Evolutionary conservation across 2,113 vertebrate genomes (phyloP).

Genomic region (Butastur rufipennis): DNA sequence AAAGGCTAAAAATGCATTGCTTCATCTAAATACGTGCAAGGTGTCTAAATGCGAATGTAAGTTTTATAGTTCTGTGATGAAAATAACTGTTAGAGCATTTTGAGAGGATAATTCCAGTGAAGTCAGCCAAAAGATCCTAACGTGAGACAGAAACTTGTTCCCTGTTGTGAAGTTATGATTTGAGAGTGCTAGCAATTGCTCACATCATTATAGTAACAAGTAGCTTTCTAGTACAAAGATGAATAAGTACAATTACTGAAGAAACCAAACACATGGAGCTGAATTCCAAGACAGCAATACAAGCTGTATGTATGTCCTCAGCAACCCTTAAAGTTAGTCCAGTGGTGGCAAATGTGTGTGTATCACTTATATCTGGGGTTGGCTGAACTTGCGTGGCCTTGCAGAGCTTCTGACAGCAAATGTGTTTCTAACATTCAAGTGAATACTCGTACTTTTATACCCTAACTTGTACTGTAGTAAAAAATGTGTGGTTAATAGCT

Average conservation of each 20-base stretch:
- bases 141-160: not conserved
- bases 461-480: not conserved
- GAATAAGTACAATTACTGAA: not conserved
- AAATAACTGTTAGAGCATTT: not conserved
- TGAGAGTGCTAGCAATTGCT: not conserved
- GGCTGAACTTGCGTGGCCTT: not conserved
- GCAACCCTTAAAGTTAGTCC: not conserved
- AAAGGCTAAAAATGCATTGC: not conserved
- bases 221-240: not conserved
- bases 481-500: constrained; percentile 21
- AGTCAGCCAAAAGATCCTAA: not conserved
- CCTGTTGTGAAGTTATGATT: not conserved
- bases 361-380: not conserved
- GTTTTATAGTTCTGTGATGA: not conserved
- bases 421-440: not conserved
- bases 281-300: not conserved
- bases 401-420: not conserved
- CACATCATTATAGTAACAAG: not conserved
- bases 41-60: not conserved
- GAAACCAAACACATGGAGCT: not conserved
- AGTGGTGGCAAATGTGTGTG: fast-evolving
- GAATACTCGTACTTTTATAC: not conserved
- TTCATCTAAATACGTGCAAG: not conserved
- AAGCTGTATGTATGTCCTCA: not conserved
- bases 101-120: not conserved